Conservation (phyloP, 2,113 vertebrate genomes). For the Xenus cinereus region DNA sequence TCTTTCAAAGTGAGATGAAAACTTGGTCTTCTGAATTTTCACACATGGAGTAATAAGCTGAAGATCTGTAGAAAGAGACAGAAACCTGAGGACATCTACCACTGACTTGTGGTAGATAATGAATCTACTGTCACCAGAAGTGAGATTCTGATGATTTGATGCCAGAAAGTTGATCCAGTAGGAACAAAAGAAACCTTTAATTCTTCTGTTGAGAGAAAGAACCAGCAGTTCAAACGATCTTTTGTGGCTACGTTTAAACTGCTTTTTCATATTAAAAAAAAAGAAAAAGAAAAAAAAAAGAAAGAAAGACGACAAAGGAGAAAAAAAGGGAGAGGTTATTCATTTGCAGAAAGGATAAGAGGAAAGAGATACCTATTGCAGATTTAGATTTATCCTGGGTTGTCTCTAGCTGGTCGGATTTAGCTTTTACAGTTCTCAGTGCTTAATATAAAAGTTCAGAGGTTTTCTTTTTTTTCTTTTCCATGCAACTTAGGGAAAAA, state of each 20-base stretch:
- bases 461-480: background rate
- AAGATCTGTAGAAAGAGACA: background rate
- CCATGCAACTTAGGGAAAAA: background rate
- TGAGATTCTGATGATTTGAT: background rate
- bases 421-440: slow-evolving; percentile 11
- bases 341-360: background rate
- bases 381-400: background rate
- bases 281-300: too few relatives aligned
- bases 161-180: background rate
- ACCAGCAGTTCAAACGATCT: background rate
- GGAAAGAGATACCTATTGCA: background rate
- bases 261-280: background rate
- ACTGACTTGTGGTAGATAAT: slow-evolving; percentile 4
- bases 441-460: slow-evolving; percentile 8
- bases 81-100: background rate
- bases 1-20: slow-evolving; percentile 21
- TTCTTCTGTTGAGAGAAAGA: background rate
- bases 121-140: background rate
- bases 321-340: background rate
- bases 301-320: too few relatives aligned
- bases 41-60: background rate
- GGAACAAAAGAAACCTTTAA: background rate
- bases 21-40: background rate
- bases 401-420: background rate
- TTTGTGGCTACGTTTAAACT: background rate